Base-by-base conservation (phyloP, 2,888 invertebrate genomes). In the Deilephila elpenor region DNA sequence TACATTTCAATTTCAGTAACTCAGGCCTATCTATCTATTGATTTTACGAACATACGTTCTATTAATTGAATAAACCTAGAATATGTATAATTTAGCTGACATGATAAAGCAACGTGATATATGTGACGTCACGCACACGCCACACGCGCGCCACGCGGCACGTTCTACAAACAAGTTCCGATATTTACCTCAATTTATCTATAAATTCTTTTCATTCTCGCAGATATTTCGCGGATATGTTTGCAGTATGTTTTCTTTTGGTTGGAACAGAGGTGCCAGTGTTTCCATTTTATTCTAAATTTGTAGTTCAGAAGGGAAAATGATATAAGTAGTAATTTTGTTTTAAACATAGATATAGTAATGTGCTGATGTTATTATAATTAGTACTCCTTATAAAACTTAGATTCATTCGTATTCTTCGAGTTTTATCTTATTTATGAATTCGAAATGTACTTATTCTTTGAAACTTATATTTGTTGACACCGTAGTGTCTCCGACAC, bases 121-220 rank as follows among this genome's bases (percentile, higher is more conserved):
- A 17, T 17, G 56, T 11, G 25, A 60, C 64, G 64, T 37, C 67
- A 67, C 67, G 51, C 67, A 67, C 67, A 25, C 51, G 67, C 51
- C 67, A 67, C 67, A 14, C 25, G 11, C 51, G 17, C 67, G 67
- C 51, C 67, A 67, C 67, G 25, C 67, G 25, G 20, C 67, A 67
- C 51, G 67, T 67, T 67, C 44, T 25, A 25, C 67, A 67, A 67
- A 67, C 67, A 67, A 7, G 56, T 25, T 25, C 44, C 51, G 25
- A 67, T 67, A 67, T 44, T 51, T 5, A 5, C 5, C 25, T 29
- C 25, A n/a, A 14, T 37, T 44, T 25, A 67, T 44, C 44, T 44
- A 44, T 44, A 44, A 44, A 44, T 67, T 67, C 51, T 25, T 67
- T 67, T 51, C 5, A 67, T 25, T 51, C 20, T 34, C 8, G 44